Percentiles rank a stretch among this genome's conserved stretches.
Evolutionary conservation across 2,113 vertebrate genomes (phyloP).

Genomic region (Channa maculata): DNA sequence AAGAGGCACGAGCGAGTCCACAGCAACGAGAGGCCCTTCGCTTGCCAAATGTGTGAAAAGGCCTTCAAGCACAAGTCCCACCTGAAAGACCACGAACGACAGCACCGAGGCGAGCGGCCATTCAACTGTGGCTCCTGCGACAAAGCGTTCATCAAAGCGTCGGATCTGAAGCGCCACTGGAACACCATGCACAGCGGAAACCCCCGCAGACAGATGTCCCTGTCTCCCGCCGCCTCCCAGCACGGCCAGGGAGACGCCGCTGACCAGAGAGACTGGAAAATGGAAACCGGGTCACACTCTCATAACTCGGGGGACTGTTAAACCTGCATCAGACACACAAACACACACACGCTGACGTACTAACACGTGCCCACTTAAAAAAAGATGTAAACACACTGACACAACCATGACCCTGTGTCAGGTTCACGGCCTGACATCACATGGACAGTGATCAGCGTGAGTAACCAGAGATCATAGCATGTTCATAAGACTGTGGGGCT

Average conservation of each 20-base stretch:
- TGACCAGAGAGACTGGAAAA: constrained; percentile 92
- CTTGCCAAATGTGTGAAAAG: constrained; percentile 97
- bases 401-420: constrained; percentile 56
- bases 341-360: constrained; percentile 9
- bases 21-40: constrained; percentile 97
- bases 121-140: constrained; percentile 98
- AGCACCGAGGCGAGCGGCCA: constrained; percentile 96
- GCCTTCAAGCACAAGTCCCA: constrained; percentile 99
- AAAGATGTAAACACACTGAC: constrained; percentile 47
- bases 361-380: constrained; percentile 9
- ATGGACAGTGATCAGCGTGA: constrained; percentile 76
- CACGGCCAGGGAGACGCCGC: constrained; percentile 88
- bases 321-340: constrained; percentile 26
- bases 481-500: constrained; percentile 81
- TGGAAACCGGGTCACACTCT: constrained; percentile 80
- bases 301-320: constrained; percentile 78
- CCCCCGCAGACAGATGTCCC: constrained; percentile 93
- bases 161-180: constrained; percentile 97
- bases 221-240: constrained; percentile 88
- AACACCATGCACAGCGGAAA: constrained; percentile 98
- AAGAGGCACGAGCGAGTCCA: constrained; percentile 98
- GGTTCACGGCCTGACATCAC: constrained; percentile 62
- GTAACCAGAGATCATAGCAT: constrained; percentile 87
- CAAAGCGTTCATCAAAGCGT: constrained; percentile 99
- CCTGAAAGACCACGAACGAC: constrained; percentile 97